Conservation (phyloP, 2,888 invertebrate species). For the Gisinianus flammeolus region DNA sequence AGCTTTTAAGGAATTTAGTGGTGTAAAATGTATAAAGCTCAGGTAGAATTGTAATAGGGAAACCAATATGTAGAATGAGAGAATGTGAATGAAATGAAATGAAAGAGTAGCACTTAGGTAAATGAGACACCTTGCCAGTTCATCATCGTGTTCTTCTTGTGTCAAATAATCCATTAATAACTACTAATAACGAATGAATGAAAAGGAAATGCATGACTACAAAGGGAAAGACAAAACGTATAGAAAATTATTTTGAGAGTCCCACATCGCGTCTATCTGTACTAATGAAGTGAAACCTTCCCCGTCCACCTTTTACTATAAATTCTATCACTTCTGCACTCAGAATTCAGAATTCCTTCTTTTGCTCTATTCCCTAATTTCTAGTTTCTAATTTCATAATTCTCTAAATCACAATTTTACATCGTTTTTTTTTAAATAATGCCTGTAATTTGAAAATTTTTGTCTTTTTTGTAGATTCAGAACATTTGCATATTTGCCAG, state of each 20-base stretch:
- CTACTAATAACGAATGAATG: not conserved
- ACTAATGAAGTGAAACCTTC: not conserved
- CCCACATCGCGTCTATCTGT: no score
- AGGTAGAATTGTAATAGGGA: not conserved
- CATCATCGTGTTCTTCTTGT: not conserved
- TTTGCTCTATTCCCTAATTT: no score
- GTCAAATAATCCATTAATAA: slow-evolving; percentile 22
- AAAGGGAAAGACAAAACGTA: not conserved
- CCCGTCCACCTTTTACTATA: no score
- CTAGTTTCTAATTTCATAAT: no score
- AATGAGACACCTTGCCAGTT: slow-evolving; percentile 1
- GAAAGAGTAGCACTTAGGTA: slow-evolving; percentile 16
- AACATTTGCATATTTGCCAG: slow-evolving; percentile 81
- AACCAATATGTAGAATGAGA: not conserved
- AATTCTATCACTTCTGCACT: no score
- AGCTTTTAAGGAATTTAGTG: no score
- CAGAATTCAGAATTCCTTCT: no score
- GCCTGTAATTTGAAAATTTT: no score
- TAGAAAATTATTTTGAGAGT: not conserved
- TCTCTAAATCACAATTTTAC: no score
- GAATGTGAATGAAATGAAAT: slow-evolving; percentile 5
- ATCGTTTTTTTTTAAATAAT: no score
- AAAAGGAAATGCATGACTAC: not conserved
- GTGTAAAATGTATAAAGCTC: no score
- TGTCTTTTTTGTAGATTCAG: slow-evolving; percentile 74